These are phyloP conservation scores for Montipora capricornis DNA, from an alignment of 64 coral and sea anemone genomes.

Conservation along the genomic window DNA sequence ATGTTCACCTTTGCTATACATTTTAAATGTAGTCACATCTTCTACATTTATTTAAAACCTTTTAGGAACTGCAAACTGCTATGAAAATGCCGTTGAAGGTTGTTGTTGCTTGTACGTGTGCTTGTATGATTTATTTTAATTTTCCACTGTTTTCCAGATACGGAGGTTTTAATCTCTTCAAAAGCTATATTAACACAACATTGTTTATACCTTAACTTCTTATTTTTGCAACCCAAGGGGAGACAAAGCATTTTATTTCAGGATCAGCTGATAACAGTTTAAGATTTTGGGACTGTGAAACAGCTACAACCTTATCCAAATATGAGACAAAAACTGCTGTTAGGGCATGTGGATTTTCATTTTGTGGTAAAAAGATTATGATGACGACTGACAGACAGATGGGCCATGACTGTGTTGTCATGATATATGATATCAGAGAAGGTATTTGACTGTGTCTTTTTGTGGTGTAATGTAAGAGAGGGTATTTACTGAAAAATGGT, in stretches of 20 bases:
- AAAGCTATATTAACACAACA: not conserved
- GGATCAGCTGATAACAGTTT: constrained; percentile 97
- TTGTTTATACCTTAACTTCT: constrained; percentile 57
- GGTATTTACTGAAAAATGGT: too few relatives aligned
- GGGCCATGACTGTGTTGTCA: constrained; percentile 90
- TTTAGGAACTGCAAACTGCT: too few relatives aligned
- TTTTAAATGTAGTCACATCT: too few relatives aligned
- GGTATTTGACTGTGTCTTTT: constrained; percentile 40
- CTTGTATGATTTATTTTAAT: too few relatives aligned
- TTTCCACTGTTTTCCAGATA: not conserved
- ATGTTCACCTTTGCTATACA: too few relatives aligned
- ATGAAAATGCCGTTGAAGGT: too few relatives aligned
- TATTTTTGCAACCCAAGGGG: constrained; percentile 52
- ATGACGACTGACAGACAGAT: constrained; percentile 98
- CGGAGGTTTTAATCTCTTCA: too few relatives aligned
- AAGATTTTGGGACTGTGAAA: constrained; percentile 98
- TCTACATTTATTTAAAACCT: too few relatives aligned
- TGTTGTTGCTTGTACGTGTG: too few relatives aligned
- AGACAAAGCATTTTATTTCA: constrained; percentile 86
- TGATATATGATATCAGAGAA: constrained; percentile 93
- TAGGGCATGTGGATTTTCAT: constrained; percentile 96
- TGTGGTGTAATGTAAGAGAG: too few relatives aligned
- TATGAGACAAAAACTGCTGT: constrained; percentile 95
- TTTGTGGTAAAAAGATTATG: constrained; percentile 90
- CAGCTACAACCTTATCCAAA: constrained; percentile 87